Evolutionary conservation across 2,888 invertebrate species (phyloP).

Genomic region (Encarsia formosa): DNA sequence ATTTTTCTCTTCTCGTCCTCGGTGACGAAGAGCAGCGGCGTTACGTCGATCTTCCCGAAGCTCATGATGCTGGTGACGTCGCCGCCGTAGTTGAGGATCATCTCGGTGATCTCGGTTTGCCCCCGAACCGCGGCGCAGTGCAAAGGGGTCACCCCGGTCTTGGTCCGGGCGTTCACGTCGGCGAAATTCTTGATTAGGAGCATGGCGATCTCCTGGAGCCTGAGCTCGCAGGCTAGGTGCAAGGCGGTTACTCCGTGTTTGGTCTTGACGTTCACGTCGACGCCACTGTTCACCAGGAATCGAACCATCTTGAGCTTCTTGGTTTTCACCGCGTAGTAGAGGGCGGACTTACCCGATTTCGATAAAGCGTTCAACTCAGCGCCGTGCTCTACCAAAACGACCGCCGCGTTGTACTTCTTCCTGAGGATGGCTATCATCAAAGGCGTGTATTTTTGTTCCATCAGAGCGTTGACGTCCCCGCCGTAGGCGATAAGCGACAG

Average conservation of each 20-base stretch:
- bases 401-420: background rate
- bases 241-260: conserved; percentile 14
- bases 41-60: conserved; percentile 16
- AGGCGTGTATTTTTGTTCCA: conserved; percentile 14
- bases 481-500: conserved; percentile 7
- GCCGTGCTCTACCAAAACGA: background rate
- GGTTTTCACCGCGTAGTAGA: conserved; percentile 17
- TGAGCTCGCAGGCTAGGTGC: conserved; percentile 18
- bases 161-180: conserved; percentile 11
- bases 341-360: conserved; percentile 5
- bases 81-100: conserved; percentile 5
- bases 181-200: conserved; percentile 5
- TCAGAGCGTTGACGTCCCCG: conserved; percentile 2
- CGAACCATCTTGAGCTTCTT: conserved; percentile 1
- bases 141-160: conserved; percentile 16
- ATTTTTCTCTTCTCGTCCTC: conserved; percentile 11
- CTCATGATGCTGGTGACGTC: conserved; percentile 14
- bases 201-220: conserved; percentile 2
- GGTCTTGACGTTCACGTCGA: conserved; percentile 1
- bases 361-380: conserved; percentile 3
- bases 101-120: conserved; percentile 10
- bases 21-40: conserved; percentile 17
- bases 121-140: conserved; percentile 18
- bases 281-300: conserved; percentile 8
- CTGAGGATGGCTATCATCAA: conserved; percentile 8